These are phyloP conservation scores for Ptychoptera albimana DNA, from an alignment of 2,888 invertebrate genomes.

Conservation along the genomic window DNA sequence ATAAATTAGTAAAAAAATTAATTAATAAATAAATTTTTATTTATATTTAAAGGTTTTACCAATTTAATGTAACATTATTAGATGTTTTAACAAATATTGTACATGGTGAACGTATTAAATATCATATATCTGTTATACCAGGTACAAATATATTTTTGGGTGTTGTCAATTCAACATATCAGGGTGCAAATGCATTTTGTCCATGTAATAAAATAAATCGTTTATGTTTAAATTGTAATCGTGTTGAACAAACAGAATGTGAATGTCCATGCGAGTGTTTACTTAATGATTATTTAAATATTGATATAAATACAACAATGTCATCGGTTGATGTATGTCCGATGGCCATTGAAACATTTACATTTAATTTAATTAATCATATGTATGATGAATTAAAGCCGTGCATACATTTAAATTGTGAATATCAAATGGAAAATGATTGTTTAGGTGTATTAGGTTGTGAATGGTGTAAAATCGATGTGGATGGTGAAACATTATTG, in stretches of 20 bases:
- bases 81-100: slow-evolving; percentile 59
- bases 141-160: slow-evolving; percentile 82
- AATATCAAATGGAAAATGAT: no score
- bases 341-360: background rate
- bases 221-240: slow-evolving; percentile 77
- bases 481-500: slow-evolving; percentile 53
- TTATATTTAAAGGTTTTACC: no score
- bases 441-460: slow-evolving; percentile 64
- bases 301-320: background rate
- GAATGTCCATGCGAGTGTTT: slow-evolving; percentile 87
- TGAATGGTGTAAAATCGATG: slow-evolving; percentile 78
- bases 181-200: slow-evolving; percentile 70
- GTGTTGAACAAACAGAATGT: slow-evolving; percentile 88
- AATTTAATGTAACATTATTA: slow-evolving; percentile 64
- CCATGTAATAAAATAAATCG: slow-evolving; percentile 87
- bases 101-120: slow-evolving; percentile 76
- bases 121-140: slow-evolving; percentile 63
- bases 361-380: background rate
- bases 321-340: background rate
- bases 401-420: background rate
- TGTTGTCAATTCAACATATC: slow-evolving; percentile 75
- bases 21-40: no score
- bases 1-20: no score
- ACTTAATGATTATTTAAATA: slow-evolving; percentile 6
- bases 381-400: slow-evolving; percentile 5